Evolutionary conservation across 2,888 invertebrate species (phyloP).

Genomic region (Caenorhabditis drosophilae): DNA sequence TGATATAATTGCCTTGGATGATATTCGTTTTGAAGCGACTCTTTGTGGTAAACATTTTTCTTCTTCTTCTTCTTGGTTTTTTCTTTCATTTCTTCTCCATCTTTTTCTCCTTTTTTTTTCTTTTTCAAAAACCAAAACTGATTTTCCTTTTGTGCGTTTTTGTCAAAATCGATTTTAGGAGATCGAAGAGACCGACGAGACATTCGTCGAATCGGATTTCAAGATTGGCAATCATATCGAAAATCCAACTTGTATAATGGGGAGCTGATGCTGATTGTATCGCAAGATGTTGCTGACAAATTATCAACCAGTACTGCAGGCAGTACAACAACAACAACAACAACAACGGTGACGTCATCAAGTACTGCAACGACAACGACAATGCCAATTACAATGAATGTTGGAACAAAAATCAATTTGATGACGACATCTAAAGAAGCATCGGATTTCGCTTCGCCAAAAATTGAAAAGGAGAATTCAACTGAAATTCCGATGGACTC

Average conservation of each 20-base stretch:
- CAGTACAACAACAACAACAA: slow-evolving; percentile 7
- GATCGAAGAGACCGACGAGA: slow-evolving; percentile 32
- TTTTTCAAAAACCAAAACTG: too few species aligned
- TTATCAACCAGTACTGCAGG: slow-evolving; percentile 12
- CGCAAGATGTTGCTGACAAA: slow-evolving; percentile 42
- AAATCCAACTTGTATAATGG: slow-evolving; percentile 41
- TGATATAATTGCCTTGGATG: slow-evolving; percentile 62
- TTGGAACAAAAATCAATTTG: neutral
- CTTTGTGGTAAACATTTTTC: slow-evolving; percentile 60
- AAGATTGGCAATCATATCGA: slow-evolving; percentile 45
- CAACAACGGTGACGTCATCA: slow-evolving; percentile 7
- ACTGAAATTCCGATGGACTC: slow-evolving; percentile 2
- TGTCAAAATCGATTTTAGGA: slow-evolving; percentile 8
- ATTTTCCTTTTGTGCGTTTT: neutral
- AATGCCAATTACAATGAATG: neutral
- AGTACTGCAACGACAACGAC: slow-evolving; percentile 16
- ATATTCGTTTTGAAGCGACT: slow-evolving; percentile 60
- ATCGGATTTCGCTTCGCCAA: neutral
- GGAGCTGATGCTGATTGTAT: slow-evolving; percentile 53
- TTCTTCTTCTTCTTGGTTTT: too few species aligned
- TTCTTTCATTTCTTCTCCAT: too few species aligned
- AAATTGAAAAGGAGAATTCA: neutral
- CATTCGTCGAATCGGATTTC: slow-evolving; percentile 41
- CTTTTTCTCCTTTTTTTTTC: too few species aligned
- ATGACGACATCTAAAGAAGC: slow-evolving; percentile 14